Evolutionary conservation across 1,140 invertebrate species (phyloP).

Genomic region (Notospermus geniculatus): DNA sequence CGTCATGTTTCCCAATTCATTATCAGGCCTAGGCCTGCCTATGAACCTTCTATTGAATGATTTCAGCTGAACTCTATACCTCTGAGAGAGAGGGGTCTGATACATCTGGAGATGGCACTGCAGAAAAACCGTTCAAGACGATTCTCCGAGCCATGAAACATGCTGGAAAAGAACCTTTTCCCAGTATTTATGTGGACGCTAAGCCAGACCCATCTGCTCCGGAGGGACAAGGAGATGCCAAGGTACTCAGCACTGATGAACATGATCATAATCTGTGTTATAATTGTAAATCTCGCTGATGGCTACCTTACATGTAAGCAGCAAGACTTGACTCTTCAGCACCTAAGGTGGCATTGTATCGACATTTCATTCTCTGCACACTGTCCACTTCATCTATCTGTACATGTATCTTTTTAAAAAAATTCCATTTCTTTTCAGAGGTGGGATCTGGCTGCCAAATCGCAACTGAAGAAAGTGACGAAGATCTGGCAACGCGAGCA

Average conservation of each 20-base stretch:
- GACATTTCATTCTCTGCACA: too few species aligned
- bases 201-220: constrained; percentile 62
- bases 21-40: too few species aligned
- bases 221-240: neutral
- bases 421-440: constrained; percentile 48
- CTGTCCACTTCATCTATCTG: too few species aligned
- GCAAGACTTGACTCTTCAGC: neutral
- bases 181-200: constrained; percentile 83
- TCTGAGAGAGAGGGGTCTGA: constrained; percentile 72
- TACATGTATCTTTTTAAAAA: too few species aligned
- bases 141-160: constrained; percentile 76
- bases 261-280: neutral
- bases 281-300: neutral
- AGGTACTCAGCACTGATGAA: neutral
- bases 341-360: too few species aligned
- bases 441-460: constrained; percentile 83
- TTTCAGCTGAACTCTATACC: constrained; percentile 70
- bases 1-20: too few species aligned
- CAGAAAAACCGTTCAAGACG: constrained; percentile 87
- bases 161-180: constrained; percentile 79
- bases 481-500: constrained; percentile 84
- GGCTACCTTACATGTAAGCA: neutral
- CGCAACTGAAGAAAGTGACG: constrained; percentile 91
- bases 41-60: too few species aligned
- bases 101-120: constrained; percentile 74